Evolutionary conservation across 2,113 vertebrate genomes (phyloP).

Genomic region (Indicator maculatus): DNA sequence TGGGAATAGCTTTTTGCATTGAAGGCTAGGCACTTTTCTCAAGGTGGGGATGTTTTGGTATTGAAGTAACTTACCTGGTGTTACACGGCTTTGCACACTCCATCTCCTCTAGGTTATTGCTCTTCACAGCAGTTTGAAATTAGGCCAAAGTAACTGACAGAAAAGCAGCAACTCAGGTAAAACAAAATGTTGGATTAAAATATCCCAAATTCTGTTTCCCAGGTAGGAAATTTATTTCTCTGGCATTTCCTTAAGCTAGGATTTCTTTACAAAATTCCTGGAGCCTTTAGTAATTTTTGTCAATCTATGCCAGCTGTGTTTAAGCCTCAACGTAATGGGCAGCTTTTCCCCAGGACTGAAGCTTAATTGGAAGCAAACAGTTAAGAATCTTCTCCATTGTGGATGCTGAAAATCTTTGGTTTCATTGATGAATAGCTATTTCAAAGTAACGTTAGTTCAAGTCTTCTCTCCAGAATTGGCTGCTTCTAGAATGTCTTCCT

Average conservation of each 20-base stretch:
- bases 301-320: neutral
- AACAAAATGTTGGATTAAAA: neutral
- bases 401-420: neutral
- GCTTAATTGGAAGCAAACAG: slow-evolving; percentile 2
- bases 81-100: neutral
- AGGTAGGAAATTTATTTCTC: neutral
- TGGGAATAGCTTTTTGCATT: neutral
- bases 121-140: neutral
- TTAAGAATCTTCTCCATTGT: neutral
- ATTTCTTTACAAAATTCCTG: neutral
- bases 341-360: neutral
- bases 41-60: neutral
- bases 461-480: neutral
- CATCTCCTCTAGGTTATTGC: neutral
- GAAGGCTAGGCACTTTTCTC: neutral
- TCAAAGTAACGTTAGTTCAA: neutral
- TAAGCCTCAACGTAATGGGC: neutral
- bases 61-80: neutral
- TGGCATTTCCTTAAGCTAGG: neutral
- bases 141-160: no score
- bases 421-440: neutral
- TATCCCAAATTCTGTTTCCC: neutral
- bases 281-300: neutral
- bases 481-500: neutral
- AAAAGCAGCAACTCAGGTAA: neutral